phyloP scores from a whole-genome alignment of 2,797 vertebrate species.

The Propithecus perrieri region DNA sequence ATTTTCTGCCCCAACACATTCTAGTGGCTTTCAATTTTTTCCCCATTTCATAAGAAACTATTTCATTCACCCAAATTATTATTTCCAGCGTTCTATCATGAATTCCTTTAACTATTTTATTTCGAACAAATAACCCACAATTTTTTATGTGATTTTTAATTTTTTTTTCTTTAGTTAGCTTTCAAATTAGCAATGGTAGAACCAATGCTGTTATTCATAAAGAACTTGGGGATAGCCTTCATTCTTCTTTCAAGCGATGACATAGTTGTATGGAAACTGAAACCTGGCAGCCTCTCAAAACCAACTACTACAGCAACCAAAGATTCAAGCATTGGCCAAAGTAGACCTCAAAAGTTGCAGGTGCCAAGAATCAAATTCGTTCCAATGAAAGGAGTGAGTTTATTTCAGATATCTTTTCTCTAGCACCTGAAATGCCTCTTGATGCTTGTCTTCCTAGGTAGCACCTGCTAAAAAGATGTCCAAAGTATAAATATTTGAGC shows the following conservation, averaged over 20 bases:
- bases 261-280: background rate
- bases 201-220: background rate
- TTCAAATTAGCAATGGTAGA: background rate
- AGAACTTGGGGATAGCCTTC: background rate
- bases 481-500: constrained; percentile 63
- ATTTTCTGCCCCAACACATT: background rate
- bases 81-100: background rate
- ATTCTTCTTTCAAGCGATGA: background rate
- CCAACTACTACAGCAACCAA: constrained; percentile 38
- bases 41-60: constrained; percentile 25
- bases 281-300: constrained; percentile 9
- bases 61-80: background rate
- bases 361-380: constrained; percentile 58
- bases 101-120: constrained; percentile 30
- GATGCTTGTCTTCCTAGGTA: constrained; percentile 14
- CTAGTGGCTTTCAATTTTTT: constrained; percentile 3
- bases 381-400: constrained; percentile 9
- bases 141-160: background rate
- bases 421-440: constrained; percentile 7
- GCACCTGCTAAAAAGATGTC: constrained; percentile 68
- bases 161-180: background rate
- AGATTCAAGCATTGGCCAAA: background rate
- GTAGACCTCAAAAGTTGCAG: constrained; percentile 43
- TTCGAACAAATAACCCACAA: background rate
- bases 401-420: background rate